phyloP scores from a whole-genome alignment of 2,113 vertebrate genomes.

The Ceratotherium simum region DNA sequence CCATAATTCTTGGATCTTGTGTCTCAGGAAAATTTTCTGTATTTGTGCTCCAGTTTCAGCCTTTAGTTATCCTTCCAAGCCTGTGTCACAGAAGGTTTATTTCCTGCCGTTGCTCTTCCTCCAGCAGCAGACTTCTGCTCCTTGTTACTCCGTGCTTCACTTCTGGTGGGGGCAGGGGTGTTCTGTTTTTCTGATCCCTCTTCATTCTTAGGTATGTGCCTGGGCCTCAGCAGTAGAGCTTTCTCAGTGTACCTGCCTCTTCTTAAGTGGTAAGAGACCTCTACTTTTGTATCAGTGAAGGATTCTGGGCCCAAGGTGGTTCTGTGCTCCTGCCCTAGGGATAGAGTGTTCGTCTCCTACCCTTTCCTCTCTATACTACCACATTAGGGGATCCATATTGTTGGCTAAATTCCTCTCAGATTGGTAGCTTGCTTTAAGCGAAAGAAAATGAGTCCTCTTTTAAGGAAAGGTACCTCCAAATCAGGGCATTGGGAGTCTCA shows the following conservation, averaged over 20 bases:
- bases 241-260: not conserved
- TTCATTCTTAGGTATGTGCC: not conserved
- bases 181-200: not conserved
- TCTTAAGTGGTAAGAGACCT: not conserved
- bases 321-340: not conserved
- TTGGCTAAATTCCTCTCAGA: not conserved
- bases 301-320: not conserved
- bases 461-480: not conserved
- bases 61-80: not conserved
- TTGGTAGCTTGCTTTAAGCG: not conserved
- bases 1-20: not conserved
- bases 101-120: not conserved
- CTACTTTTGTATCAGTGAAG: not conserved
- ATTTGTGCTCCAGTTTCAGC: not conserved
- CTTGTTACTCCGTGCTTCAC: not conserved
- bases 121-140: not conserved
- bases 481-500: not conserved
- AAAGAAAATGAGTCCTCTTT: not conserved
- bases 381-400: not conserved
- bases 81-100: not conserved
- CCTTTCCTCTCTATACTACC: not conserved
- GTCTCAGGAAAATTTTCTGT: not conserved
- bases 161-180: not conserved
- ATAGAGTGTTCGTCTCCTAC: not conserved
- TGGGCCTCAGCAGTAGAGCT: not conserved